A percentile compares a stretch with the other conserved stretches of the same genome.
Evolutionary conservation across 2,113 vertebrate species (phyloP).

Genomic region (Petrocephalus zakoni): DNA sequence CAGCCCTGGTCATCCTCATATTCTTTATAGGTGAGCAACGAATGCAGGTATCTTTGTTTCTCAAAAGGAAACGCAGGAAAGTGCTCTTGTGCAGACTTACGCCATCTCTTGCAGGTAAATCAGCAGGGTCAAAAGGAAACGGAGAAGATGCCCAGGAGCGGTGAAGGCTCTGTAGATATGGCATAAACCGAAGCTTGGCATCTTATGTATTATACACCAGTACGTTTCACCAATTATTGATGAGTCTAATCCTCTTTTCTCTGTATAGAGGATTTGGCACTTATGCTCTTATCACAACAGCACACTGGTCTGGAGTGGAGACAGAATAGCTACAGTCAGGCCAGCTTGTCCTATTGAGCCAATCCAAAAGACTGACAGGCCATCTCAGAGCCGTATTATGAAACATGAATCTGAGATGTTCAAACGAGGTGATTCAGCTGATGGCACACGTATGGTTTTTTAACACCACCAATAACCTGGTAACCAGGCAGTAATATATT

Average conservation of each 20-base stretch:
- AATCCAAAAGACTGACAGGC: background rate
- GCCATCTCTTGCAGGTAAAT: background rate
- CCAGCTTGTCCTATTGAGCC: background rate
- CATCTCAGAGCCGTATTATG: background rate
- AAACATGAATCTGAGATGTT: background rate
- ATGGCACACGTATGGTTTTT: background rate
- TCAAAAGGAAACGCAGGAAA: background rate
- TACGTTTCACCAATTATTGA: background rate
- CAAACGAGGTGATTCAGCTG: background rate
- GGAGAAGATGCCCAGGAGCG: background rate
- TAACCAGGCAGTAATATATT: background rate
- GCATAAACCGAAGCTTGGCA: background rate
- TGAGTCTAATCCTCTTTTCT: background rate
- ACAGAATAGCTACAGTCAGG: background rate
- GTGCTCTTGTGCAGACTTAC: background rate
- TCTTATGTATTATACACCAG: background rate
- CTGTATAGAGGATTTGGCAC: background rate
- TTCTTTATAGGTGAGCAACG: background rate
- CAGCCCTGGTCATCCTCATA: background rate
- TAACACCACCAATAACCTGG: background rate
- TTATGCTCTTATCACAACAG: background rate
- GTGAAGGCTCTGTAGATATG: background rate
- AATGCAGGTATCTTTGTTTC: background rate
- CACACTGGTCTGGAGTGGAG: background rate
- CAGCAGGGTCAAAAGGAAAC: background rate